Percentiles rank a stretch among this genome's conserved stretches.
These are phyloP conservation scores for Polietes domitor DNA, from an alignment of 2,888 invertebrate genomes.

Conservation along the genomic window DNA sequence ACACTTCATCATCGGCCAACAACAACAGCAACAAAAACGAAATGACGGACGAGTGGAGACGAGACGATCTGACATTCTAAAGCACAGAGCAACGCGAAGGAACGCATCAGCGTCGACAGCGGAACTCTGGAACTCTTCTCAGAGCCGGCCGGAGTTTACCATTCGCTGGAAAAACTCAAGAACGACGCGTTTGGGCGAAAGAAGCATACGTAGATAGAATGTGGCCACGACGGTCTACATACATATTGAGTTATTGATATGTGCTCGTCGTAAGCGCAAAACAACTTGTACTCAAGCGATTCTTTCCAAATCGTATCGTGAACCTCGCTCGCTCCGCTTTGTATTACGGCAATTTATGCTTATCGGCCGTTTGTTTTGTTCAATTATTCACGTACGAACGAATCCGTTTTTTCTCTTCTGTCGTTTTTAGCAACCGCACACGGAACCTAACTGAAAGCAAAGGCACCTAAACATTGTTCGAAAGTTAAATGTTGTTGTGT, in stretches of 20 bases:
- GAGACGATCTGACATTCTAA: background rate
- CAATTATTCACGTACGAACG: background rate
- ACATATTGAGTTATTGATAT: background rate
- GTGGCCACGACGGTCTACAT: background rate
- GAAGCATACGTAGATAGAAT: too few species aligned
- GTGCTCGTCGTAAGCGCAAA: background rate
- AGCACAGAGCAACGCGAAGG: background rate
- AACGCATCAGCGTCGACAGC: background rate
- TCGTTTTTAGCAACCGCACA: constrained; percentile 18
- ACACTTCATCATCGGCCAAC: constrained; percentile 61
- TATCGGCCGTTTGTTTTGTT: background rate
- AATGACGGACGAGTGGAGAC: background rate
- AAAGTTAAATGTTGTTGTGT: constrained; percentile 10
- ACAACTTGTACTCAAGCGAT: constrained; percentile 7
- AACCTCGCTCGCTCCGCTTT: background rate
- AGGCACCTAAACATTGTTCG: constrained; percentile 22
- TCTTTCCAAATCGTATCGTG: background rate
- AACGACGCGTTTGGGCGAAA: background rate
- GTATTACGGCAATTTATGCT: background rate
- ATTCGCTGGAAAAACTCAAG: background rate
- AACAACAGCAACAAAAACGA: background rate
- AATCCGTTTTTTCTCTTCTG: constrained; percentile 19
- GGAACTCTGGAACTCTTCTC: constrained; percentile 1
- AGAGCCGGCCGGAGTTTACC: constrained; percentile 16
- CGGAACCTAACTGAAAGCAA: constrained; percentile 28